Evolutionary conservation across 1,140 invertebrate genomes (phyloP), one percentile per base, ranked within the genome.

Genomic region (Zaprionus gabonicus): DNA sequence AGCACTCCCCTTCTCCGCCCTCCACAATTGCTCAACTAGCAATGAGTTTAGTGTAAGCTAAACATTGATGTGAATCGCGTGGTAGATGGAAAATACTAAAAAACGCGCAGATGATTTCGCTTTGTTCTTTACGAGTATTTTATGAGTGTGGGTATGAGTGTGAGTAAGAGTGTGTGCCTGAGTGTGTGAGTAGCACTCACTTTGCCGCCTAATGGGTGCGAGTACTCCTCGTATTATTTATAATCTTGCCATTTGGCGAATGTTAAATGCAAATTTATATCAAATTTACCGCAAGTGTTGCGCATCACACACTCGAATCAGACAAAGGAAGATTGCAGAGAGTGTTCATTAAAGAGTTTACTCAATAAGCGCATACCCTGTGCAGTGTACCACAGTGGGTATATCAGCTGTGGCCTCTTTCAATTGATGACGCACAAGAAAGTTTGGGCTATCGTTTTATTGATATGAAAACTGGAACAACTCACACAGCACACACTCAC

Each of bases 391-490:
- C 28, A 9, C 28, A 34, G 31, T 34, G n/a, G 20, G 20, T 23
- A 51, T 51, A 25, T 51, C 41, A 17, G n/a, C 41, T 46, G n/a
- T 12, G 9, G 20, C 46, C 31, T 10, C 31, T 34, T 34, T 34
- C 31, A 34, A 10, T 25, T 17, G 41, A 4, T 13, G 46, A 51
- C 63, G 63, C 25, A 41, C 27, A 20, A 12, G 15, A 20, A 17
- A 28, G 13, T 36, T 17, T 10, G 27, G 27, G 23, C 38, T 38
- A 55, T 38, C 23, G 44, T 63, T 63, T 31, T 13, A 3, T 51
- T 36, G 60, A 63, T 63, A 63, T 51, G 17, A 63, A 15, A 63
- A 49, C 27, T 63, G 46, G 44, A 49, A 36, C 46, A 49, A 38
- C 13, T 15, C 27, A 15, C 17, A 23, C 9, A 41, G 3, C 6